A percentile compares a stretch with the other conserved stretches of the same genome.
phyloP scores from a whole-genome alignment of 2,888 invertebrate species.

The Drosophila borealis region DNA sequence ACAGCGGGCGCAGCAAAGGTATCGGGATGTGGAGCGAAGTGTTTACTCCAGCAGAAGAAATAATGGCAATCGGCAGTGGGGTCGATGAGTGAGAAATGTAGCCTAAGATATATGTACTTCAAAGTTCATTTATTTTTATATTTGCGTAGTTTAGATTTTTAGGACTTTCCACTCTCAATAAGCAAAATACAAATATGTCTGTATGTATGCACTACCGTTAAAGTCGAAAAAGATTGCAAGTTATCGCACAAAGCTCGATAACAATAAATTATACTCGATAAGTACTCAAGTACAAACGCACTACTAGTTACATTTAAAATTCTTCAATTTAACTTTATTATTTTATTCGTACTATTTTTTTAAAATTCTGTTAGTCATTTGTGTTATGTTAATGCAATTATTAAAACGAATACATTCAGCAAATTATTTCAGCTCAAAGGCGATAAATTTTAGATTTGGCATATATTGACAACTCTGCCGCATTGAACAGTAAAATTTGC shows the following conservation, averaged over 20 bases:
- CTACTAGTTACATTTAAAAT: not conserved
- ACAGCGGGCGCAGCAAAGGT: constrained; percentile 26
- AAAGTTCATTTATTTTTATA: not conserved
- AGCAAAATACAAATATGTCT: not conserved
- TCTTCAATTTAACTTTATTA: not conserved
- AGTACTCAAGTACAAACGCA: constrained; percentile 6
- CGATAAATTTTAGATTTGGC: not conserved
- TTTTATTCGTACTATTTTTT: too few relatives aligned
- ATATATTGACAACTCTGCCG: constrained; percentile 34
- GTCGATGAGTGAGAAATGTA: constrained; percentile 10
- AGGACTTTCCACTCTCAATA: not conserved
- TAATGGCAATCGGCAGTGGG: constrained; percentile 31
- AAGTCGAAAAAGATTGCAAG: not conserved
- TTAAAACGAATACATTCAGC: not conserved
- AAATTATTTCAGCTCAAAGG: too few relatives aligned
- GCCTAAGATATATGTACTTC: not conserved
- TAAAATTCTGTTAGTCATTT: not conserved
- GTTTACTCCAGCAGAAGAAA: constrained; percentile 17
- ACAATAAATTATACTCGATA: constrained; percentile 30
- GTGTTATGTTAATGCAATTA: not conserved
- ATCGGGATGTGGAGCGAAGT: constrained; percentile 25
- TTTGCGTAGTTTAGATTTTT: constrained; percentile 8
- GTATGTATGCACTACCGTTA: constrained; percentile 2
- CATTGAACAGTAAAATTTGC: constrained; percentile 16
- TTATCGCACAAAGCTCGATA: constrained; percentile 17